These are phyloP conservation scores for Heliangelus exortis DNA, from an alignment of 2,797 vertebrate genomes.

Conservation along the genomic window DNA sequence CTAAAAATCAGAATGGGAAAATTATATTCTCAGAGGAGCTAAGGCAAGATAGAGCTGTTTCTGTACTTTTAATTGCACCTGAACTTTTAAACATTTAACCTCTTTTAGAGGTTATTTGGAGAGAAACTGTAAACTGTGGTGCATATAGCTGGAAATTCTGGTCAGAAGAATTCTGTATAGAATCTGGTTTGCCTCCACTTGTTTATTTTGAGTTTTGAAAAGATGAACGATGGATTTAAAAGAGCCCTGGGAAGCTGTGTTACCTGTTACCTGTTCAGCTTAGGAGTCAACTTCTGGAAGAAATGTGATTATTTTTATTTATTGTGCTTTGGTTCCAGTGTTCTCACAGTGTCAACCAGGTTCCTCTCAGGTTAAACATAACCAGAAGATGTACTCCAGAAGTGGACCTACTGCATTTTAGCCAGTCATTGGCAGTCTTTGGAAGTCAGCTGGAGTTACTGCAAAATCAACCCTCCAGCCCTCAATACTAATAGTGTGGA, in stretches of 20 bases:
- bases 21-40: neutral
- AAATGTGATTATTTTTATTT: neutral
- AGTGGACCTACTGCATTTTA: neutral
- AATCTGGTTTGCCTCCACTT: neutral
- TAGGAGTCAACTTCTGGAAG: neutral
- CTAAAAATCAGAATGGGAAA: neutral
- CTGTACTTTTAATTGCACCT: neutral
- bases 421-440: too few species aligned
- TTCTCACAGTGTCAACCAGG: neutral
- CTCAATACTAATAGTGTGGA: accelerated
- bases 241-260: neutral
- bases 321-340: neutral
- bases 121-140: neutral
- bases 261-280: neutral
- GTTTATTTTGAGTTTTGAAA: neutral
- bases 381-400: neutral
- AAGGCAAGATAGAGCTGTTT: neutral
- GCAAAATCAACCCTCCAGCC: neutral
- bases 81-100: neutral
- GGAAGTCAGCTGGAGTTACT: neutral
- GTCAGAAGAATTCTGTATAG: neutral
- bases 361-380: neutral
- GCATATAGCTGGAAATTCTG: neutral
- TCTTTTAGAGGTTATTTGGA: neutral
- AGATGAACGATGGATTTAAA: neutral